Conservation (phyloP, 1,140 invertebrate genomes). For the Halictus rubicundus region DNA sequence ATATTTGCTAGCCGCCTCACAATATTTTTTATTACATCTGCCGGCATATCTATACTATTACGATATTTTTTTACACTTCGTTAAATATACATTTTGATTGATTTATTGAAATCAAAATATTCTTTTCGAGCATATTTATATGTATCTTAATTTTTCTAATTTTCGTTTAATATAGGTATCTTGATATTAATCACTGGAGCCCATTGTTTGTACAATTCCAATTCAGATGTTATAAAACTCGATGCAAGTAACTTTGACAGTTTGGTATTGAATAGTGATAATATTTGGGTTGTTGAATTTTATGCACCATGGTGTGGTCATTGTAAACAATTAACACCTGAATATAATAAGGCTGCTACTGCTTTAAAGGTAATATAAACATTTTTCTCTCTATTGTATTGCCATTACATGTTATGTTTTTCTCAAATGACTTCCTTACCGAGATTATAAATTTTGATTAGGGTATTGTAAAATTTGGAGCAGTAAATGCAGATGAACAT, state of each 20-base stretch:
- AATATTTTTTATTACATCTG: not conserved
- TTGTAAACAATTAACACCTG: slow-evolving; percentile 90
- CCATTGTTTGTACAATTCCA: slow-evolving; percentile 88
- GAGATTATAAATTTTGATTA: slow-evolving; percentile 75
- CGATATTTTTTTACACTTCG: not conserved
- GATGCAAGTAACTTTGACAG: slow-evolving; percentile 95
- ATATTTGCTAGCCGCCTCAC: not conserved
- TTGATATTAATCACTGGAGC: slow-evolving; percentile 72
- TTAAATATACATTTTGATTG: not conserved
- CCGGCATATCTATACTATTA: slow-evolving; percentile 21
- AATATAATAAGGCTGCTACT: slow-evolving; percentile 93
- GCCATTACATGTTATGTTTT: not conserved
- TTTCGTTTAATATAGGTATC: slow-evolving; percentile 43
- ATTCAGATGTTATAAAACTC: slow-evolving; percentile 94
- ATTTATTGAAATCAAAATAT: slow-evolving; percentile 15
- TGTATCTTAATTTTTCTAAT: slow-evolving; percentile 10
- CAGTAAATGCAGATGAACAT: slow-evolving; percentile 95
- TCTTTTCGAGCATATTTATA: not conserved
- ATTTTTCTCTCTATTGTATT: slow-evolving; percentile 14
- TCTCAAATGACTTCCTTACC: not conserved
- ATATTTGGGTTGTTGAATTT: slow-evolving; percentile 96
- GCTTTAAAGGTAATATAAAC: slow-evolving; percentile 87
- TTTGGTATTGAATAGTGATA: slow-evolving; percentile 91
- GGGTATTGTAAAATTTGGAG: slow-evolving; percentile 96
- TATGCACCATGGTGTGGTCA: slow-evolving; percentile 97